These are phyloP conservation scores for Acanthaster planci DNA, from an alignment of 35 echinoderm and acorn worm species.

Conservation along the genomic window DNA sequence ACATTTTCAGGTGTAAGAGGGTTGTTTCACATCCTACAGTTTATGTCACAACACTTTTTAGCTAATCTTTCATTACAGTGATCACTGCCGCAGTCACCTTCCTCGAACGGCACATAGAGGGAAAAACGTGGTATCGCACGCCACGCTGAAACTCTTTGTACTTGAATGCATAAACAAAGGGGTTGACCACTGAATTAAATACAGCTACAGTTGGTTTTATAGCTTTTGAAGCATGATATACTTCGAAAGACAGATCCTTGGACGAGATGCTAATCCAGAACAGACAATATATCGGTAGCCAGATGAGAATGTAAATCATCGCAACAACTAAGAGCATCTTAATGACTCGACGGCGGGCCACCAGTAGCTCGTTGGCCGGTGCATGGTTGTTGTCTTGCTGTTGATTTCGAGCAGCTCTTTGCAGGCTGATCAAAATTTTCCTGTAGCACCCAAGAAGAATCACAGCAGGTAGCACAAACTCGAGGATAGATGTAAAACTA, in stretches of 20 bases:
- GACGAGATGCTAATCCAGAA: neutral
- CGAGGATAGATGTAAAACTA: neutral
- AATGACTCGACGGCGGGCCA: neutral
- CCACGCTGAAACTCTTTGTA: conserved; percentile 23
- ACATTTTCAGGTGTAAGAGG: too few relatives aligned
- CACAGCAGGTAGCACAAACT: neutral
- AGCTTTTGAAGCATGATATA: neutral
- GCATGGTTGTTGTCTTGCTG: conserved; percentile 1
- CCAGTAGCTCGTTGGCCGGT: neutral
- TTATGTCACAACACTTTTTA: too few relatives aligned
- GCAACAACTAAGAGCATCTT: neutral
- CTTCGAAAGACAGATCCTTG: neutral
- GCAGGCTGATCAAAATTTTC: neutral
- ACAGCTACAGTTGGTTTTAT: neutral
- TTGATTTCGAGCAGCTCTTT: neutral
- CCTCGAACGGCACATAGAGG: neutral
- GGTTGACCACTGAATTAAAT: neutral
- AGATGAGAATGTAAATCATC: neutral
- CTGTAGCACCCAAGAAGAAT: neutral
- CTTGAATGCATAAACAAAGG: conserved; percentile 13
- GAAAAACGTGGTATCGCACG: neutral
- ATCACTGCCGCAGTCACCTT: neutral
- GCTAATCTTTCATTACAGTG: too few relatives aligned
- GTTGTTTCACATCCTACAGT: too few relatives aligned
- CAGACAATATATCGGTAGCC: neutral